phyloP scores from a whole-genome alignment of 2,888 invertebrate genomes.

The Lasioglossum leucozonium region DNA sequence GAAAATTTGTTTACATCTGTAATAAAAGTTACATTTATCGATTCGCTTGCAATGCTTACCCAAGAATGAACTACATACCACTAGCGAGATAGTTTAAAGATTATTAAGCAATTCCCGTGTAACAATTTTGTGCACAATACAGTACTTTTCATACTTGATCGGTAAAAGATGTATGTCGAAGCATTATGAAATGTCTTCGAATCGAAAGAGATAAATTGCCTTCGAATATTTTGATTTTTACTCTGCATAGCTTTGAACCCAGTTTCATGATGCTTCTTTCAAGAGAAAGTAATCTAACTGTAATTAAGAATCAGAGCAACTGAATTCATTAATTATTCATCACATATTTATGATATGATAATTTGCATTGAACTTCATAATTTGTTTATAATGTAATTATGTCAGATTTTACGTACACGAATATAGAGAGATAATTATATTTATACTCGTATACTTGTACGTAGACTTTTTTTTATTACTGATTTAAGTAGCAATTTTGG shows the following conservation, averaged over 20 bases:
- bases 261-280: constrained; percentile 44
- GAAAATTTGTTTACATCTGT: constrained; percentile 4
- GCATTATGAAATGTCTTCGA: constrained; percentile 46
- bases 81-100: constrained; percentile 32
- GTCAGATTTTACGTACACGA: constrained; percentile 31
- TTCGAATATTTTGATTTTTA: constrained; percentile 11
- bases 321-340: constrained; percentile 34
- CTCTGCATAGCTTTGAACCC: background rate
- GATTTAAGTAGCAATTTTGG: constrained; percentile 57
- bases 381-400: constrained; percentile 68
- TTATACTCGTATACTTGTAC: constrained; percentile 54
- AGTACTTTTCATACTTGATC: constrained; percentile 38
- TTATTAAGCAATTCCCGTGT: constrained; percentile 39
- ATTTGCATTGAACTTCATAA: constrained; percentile 61
- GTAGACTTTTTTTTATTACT: constrained; percentile 56
- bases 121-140: constrained; percentile 49
- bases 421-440: constrained; percentile 55
- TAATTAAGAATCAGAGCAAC: constrained; percentile 31
- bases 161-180: constrained; percentile 19
- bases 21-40: background rate
- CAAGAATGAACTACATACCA: constrained; percentile 53
- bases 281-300: constrained; percentile 18
- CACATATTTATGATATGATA: constrained; percentile 59
- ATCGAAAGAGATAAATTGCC: background rate
- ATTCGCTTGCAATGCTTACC: constrained; percentile 14